Evolutionary conservation across 92 coral and sea anemone species (phyloP).

Genomic region (Epizoanthus fatuus): DNA sequence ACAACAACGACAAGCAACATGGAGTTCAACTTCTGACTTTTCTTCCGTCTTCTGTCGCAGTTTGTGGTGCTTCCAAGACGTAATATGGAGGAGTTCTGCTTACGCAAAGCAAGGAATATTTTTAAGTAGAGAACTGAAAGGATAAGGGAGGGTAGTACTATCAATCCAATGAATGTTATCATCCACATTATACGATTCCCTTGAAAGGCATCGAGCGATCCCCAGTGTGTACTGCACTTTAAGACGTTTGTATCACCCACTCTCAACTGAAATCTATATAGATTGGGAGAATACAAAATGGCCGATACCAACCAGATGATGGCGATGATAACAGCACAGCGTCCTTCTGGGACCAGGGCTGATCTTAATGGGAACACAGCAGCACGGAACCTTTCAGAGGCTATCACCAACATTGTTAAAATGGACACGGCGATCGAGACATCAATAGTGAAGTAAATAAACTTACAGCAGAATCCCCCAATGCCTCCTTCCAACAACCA

Average conservation of each 20-base stretch:
- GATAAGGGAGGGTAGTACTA: neutral
- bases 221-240: neutral
- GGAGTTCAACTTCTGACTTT: constrained; percentile 11
- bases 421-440: constrained; percentile 22
- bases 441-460: neutral
- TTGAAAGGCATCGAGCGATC: neutral
- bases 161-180: neutral
- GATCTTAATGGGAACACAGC: constrained; percentile 17
- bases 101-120: constrained; percentile 13
- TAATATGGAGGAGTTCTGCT: neutral
- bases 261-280: neutral
- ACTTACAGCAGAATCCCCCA: constrained; percentile 1
- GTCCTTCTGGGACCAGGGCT: constrained; percentile 7
- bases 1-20: constrained; percentile 13
- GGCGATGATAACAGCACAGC: neutral
- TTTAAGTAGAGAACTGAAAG: constrained; percentile 2
- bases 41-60: neutral
- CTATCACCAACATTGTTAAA: constrained; percentile 15
- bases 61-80: neutral
- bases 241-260: neutral
- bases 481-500: constrained; percentile 5
- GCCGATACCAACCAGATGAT: constrained; percentile 12
- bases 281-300: constrained; percentile 5
- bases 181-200: neutral
- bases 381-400: constrained; percentile 34